Percentiles rank a stretch among this genome's conserved stretches.
Evolutionary conservation across 2,888 invertebrate genomes (phyloP).

Genomic region (Drosophila pegasa): DNA sequence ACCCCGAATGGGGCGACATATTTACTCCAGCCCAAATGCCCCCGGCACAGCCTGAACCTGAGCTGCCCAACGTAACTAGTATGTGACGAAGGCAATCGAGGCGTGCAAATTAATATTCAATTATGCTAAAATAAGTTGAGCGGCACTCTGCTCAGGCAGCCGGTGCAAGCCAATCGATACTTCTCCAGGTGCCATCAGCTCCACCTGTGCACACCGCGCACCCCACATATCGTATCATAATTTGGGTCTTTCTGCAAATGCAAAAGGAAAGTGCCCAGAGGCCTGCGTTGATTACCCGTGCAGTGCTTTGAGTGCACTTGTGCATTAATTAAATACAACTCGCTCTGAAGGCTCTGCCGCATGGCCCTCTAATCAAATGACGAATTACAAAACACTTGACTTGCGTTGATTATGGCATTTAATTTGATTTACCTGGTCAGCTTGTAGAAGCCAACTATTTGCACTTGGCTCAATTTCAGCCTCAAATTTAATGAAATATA

Average conservation of each 20-base stretch:
- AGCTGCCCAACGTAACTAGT: constrained; percentile 24
- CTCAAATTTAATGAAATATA: neutral
- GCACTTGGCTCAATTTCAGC: neutral
- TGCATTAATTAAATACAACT: constrained; percentile 9
- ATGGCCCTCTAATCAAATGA: too few species aligned
- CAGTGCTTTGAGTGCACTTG: constrained; percentile 14
- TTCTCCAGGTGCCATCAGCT: constrained; percentile 3
- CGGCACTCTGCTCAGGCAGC: constrained; percentile 22
- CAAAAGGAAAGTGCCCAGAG: neutral
- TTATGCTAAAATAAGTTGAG: constrained; percentile 57
- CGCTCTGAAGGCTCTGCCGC: neutral
- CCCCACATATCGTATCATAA: neutral
- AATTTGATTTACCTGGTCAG: neutral
- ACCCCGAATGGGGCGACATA: constrained; percentile 27
- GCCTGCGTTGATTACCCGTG: neutral
- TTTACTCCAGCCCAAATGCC: constrained; percentile 19
- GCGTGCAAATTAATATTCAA: constrained; percentile 72
- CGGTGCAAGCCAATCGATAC: constrained; percentile 35
- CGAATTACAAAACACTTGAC: neutral
- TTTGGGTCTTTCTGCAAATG: constrained; percentile 3
- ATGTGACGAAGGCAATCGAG: constrained; percentile 38
- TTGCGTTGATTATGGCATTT: neutral
- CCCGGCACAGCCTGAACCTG: constrained; percentile 38
- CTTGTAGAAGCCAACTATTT: neutral
- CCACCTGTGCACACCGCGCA: neutral